These are phyloP conservation scores for Clarias batrachus DNA, from an alignment of 2,113 vertebrate species.

Conservation along the genomic window DNA sequence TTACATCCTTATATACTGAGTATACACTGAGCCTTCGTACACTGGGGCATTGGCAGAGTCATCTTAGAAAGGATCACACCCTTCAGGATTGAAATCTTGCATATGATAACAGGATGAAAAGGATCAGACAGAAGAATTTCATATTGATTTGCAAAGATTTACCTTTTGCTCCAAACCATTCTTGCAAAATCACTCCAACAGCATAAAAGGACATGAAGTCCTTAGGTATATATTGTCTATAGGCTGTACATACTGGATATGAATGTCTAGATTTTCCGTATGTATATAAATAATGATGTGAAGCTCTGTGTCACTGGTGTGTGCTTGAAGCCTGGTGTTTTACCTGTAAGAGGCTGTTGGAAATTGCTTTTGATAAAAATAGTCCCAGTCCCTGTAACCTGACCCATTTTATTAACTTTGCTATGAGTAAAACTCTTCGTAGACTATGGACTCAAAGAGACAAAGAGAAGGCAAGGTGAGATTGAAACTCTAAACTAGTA, in stretches of 20 bases:
- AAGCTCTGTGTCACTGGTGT: conserved; percentile 67
- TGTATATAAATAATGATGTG: conserved; percentile 40
- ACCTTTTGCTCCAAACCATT: neutral
- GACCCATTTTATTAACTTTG: conserved; percentile 75
- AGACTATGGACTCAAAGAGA: conserved; percentile 51
- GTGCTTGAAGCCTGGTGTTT: conserved; percentile 48
- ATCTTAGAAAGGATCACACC: neutral
- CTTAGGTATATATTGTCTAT: neutral
- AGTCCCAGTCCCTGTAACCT: conserved; percentile 66
- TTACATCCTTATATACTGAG: neutral
- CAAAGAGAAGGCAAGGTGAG: conserved; percentile 25
- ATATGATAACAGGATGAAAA: neutral
- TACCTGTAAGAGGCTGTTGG: conserved; percentile 68
- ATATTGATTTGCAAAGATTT: neutral
- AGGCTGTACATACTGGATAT: neutral
- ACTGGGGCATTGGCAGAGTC: neutral
- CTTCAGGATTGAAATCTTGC: neutral
- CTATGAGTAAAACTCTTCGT: conserved; percentile 67
- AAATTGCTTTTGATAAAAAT: conserved; percentile 77
- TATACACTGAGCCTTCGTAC: neutral
- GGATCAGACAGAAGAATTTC: neutral
- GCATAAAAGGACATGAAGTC: too few relatives aligned
- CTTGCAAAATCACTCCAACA: neutral
- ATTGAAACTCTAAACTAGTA: conserved; percentile 17
- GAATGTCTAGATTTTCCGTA: neutral